Evolutionary conservation across 53 echinoderm and acorn worm species (phyloP).

Genomic region (Mesocentrotus franciscanus): DNA sequence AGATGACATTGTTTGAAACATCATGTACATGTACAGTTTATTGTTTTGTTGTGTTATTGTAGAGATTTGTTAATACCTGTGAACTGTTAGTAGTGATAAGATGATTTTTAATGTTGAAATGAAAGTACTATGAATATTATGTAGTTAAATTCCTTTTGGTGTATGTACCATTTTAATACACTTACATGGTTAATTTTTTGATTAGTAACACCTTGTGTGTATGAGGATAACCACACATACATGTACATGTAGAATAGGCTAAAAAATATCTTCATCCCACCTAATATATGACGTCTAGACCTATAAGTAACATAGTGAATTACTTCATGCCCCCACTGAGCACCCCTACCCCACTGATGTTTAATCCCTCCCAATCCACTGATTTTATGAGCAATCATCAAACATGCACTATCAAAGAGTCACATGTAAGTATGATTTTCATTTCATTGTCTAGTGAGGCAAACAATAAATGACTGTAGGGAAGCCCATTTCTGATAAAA

Average conservation of each 20-base stretch:
- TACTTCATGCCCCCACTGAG: background rate
- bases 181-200: background rate
- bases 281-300: background rate
- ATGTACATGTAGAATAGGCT: background rate
- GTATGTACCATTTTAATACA: background rate
- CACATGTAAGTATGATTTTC: background rate
- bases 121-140: conserved; percentile 26
- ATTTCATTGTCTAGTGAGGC: background rate
- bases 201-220: background rate
- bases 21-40: background rate
- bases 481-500: no score
- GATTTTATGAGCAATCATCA: no score
- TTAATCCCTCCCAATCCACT: no score
- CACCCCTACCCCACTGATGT: no score
- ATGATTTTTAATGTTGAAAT: background rate
- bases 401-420: no score
- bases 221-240: no score
- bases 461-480: no score
- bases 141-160: background rate
- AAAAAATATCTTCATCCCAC: background rate
- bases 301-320: background rate
- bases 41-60: background rate
- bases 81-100: background rate
- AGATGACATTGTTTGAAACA: background rate
- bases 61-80: background rate